A percentile compares a stretch with the other conserved stretches of the same genome.
These are phyloP conservation scores for Bombus impatiens DNA, from an alignment of 1,140 invertebrate genomes.

Conservation along the genomic window DNA sequence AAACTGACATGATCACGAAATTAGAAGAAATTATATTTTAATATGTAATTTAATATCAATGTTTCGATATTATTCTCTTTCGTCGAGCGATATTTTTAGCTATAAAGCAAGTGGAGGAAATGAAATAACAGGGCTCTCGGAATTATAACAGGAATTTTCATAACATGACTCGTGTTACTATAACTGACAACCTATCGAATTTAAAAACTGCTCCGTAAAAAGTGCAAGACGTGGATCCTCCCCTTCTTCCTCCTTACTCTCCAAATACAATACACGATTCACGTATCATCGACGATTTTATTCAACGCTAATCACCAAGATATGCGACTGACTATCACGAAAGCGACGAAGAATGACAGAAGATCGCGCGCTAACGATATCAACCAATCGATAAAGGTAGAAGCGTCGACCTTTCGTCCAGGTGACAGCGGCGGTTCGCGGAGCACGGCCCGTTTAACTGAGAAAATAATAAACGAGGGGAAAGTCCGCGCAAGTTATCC, in stretches of 20 bases:
- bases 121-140: too few relatives aligned
- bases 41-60: too few relatives aligned
- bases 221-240: neutral
- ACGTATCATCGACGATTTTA: neutral
- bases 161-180: neutral
- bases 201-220: neutral
- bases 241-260: neutral
- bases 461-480: slow-evolving; percentile 74
- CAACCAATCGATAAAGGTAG: slow-evolving; percentile 31
- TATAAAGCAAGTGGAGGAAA: too few relatives aligned
- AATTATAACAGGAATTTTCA: too few relatives aligned
- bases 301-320: neutral
- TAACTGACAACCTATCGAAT: neutral
- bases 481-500: slow-evolving; percentile 66
- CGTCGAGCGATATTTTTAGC: too few relatives aligned
- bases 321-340: neutral
- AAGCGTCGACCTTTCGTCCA: slow-evolving; percentile 41
- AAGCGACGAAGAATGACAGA: neutral
- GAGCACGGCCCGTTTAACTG: slow-evolving; percentile 64
- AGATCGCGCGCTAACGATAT: slow-evolving; percentile 28
- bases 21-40: too few relatives aligned
- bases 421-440: slow-evolving; percentile 8
- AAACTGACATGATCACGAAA: too few relatives aligned
- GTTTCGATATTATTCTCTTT: too few relatives aligned
- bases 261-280: neutral